A percentile compares a stretch with the other conserved stretches of the same genome.
Evolutionary conservation across 2,113 vertebrate species (phyloP).

Genomic region (Oostethus manadensis): DNA sequence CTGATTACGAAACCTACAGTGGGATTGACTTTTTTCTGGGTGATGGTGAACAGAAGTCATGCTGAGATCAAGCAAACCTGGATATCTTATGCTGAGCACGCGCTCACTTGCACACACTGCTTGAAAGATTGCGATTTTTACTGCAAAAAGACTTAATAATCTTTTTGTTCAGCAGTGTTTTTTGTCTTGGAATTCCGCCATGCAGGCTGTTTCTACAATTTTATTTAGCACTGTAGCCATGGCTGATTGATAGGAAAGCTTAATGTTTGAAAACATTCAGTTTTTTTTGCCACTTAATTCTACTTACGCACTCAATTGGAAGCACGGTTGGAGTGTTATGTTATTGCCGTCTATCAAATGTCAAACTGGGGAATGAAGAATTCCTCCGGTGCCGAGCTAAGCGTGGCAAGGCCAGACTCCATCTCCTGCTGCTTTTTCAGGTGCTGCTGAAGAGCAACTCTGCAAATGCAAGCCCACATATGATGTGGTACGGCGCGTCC

Average conservation of each 20-base stretch:
- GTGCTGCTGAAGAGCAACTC: constrained; percentile 49
- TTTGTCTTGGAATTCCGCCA: too few relatives aligned
- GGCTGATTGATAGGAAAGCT: constrained; percentile 15
- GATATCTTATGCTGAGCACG: too few relatives aligned
- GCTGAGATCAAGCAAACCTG: too few relatives aligned
- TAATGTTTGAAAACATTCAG: constrained; percentile 19
- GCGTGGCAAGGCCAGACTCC: constrained; percentile 19
- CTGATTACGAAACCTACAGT: too few relatives aligned
- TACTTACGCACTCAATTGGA: constrained; percentile 34
- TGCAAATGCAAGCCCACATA: constrained; percentile 26
- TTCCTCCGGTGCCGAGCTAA: constrained; percentile 23
- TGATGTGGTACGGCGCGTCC: constrained; percentile 51
- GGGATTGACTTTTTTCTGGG: too few relatives aligned
- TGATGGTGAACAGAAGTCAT: too few relatives aligned
- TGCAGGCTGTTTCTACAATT: too few relatives aligned
- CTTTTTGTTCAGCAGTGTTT: too few relatives aligned
- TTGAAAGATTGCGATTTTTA: too few relatives aligned
- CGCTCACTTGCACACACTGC: too few relatives aligned
- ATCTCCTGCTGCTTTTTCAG: constrained; percentile 60
- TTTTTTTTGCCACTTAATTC: constrained; percentile 18
- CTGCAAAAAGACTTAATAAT: too few relatives aligned
- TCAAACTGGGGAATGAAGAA: constrained; percentile 27
- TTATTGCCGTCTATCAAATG: constrained; percentile 47
- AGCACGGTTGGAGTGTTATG: constrained; percentile 32
- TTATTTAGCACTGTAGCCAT: constrained; percentile 9